A percentile compares a stretch with the other conserved stretches of the same genome.
phyloP scores from a whole-genome alignment of 2,113 vertebrate genomes.

The Gymnocephalus cernua region DNA sequence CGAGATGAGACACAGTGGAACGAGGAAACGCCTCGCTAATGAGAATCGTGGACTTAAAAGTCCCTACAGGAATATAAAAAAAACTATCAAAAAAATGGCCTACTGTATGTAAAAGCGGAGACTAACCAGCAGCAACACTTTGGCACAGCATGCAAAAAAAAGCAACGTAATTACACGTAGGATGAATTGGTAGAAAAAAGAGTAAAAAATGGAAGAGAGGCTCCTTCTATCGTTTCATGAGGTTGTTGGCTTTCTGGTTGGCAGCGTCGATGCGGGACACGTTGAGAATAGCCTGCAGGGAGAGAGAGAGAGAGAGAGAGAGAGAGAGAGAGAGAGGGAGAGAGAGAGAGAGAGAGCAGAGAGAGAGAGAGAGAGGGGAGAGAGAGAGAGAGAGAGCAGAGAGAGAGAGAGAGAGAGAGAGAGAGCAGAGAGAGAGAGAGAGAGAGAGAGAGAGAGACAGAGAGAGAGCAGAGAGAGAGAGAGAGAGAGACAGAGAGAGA shows the following conservation, averaged over 20 bases:
- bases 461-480: too few relatives aligned
- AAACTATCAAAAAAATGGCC: background rate
- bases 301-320: background rate
- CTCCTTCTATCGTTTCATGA: conserved; percentile 75
- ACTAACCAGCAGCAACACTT: background rate
- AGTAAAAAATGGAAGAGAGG: background rate
- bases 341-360: too few relatives aligned
- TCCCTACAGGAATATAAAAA: background rate
- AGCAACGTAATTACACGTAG: too few relatives aligned
- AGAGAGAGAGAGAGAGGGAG: too few relatives aligned
- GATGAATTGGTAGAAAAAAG: background rate
- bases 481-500: too few relatives aligned
- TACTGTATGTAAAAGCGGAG: background rate
- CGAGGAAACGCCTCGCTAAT: background rate
- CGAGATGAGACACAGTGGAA: background rate
- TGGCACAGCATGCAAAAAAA: conserved; percentile 17
- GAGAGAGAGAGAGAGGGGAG: too few relatives aligned
- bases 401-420: too few relatives aligned
- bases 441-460: too few relatives aligned
- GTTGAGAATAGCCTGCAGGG: conserved; percentile 80
- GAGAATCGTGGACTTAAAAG: background rate
- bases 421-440: too few relatives aligned
- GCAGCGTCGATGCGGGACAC: conserved; percentile 85
- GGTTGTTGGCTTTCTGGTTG: conserved; percentile 86
- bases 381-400: background rate